Base-by-base conservation (phyloP, 2,113 vertebrate species). In the Eulemur rufifrons region DNA sequence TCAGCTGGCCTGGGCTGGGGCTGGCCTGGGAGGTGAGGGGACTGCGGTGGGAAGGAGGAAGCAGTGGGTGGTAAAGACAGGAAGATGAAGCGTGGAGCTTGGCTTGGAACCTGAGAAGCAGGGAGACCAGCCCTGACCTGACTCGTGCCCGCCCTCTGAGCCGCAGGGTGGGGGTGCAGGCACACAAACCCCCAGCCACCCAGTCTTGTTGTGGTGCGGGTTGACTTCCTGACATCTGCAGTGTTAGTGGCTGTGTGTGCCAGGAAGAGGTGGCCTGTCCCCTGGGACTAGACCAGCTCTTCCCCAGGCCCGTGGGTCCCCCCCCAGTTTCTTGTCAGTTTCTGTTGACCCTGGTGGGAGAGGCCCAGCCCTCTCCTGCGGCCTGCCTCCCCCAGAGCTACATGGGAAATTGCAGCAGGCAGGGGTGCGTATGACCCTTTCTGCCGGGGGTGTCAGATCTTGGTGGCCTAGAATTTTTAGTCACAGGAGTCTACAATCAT, bases 81-180 rank as follows among this genome's bases (percentile, higher is more conserved):
- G 96, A 96, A 94, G 94, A 92, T 96, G 87, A 96, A 97, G 93
- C 63, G 34, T 76, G 93, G 92, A 93, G 96, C 96, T 97, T 97
- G 97, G 97, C 97, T 97, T 97, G 97, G 98, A 97, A 97, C 93
- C 74, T 97, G 97, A 97, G 98, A 97, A 95, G 91, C 92, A 66
- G 32, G 42, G 91, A 96, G 91, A 86, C 80, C 83, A 77, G 83
- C 87, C 69, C 95, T 97, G 97, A 97, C 97, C 97, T 95, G 96
- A 96, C 27, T 14, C 76, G 34, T 0, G 18, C 74, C 68, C 86
- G 95, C 88, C 82, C 91, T 77, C 80, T 13, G n/a, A 80, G 86
- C 85, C 18, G 6, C 29, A 27, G 92, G n/a, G 18, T 83, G 50
- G 83, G 83, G 63, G 29, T 71, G 59, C 54, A 80, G 82, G 61